phyloP scores from a whole-genome alignment of 2,888 invertebrate species.

The Microplitis deprimator region DNA sequence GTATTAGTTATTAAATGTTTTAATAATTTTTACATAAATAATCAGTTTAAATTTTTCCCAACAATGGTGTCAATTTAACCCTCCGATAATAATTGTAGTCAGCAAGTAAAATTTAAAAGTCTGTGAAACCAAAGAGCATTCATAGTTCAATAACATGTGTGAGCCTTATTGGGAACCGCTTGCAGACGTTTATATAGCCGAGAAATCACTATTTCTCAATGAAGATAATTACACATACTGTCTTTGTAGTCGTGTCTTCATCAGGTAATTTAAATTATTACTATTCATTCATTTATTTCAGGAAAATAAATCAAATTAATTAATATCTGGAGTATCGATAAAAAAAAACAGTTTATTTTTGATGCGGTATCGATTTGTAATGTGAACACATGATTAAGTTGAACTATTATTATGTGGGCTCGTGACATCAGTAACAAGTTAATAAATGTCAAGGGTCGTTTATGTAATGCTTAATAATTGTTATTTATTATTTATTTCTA shows the following conservation, averaged over 20 bases:
- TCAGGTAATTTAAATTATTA: slow-evolving; percentile 74
- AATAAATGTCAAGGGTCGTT: slow-evolving; percentile 6
- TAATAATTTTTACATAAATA: not conserved
- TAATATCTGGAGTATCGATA: not conserved
- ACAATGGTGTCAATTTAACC: not conserved
- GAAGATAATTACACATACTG: slow-evolving; percentile 77
- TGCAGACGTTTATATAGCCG: slow-evolving; percentile 76
- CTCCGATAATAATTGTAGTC: not conserved
- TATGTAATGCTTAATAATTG: not conserved
- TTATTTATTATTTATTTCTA: not conserved
- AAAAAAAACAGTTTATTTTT: slow-evolving; percentile 7
- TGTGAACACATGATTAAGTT: slow-evolving; percentile 30
- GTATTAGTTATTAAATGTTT: not conserved
- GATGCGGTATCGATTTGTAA: slow-evolving; percentile 29
- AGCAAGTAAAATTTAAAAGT: not conserved
- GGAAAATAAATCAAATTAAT: not conserved
- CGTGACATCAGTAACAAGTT: not conserved
- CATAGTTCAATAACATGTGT: slow-evolving; percentile 66
- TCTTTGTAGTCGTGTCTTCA: slow-evolving; percentile 80
- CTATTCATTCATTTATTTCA: slow-evolving; percentile 4
- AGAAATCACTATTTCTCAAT: slow-evolving; percentile 70
- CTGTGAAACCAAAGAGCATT: not conserved
- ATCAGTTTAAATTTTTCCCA: not conserved
- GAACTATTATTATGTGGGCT: slow-evolving; percentile 7
- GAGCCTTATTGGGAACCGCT: slow-evolving; percentile 78